Conservation (phyloP, 1,140 invertebrate species). For the Ericerus pela region DNA sequence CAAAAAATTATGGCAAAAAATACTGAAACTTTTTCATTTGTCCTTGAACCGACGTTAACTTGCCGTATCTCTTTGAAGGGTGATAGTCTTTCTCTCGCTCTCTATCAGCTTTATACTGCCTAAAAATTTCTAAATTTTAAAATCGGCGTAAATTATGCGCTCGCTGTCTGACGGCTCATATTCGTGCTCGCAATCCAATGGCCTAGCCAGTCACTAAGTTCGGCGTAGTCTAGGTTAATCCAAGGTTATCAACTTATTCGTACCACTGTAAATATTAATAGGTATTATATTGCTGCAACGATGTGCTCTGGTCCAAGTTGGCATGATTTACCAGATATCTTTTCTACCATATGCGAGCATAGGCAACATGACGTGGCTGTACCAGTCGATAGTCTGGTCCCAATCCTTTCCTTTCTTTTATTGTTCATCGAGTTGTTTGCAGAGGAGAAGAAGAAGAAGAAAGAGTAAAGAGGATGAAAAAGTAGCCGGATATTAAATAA, state of each 20-base stretch:
- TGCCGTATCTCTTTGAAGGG: neutral
- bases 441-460: too few species aligned
- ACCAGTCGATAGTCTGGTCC: too few species aligned
- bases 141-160: neutral
- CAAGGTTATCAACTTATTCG: slow-evolving; percentile 7
- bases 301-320: neutral
- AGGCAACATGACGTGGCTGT: too few species aligned
- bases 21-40: neutral
- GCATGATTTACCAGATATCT: neutral
- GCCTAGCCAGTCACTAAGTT: slow-evolving; percentile 3
- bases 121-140: neutral
- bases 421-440: too few species aligned
- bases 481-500: slow-evolving; percentile 5
- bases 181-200: neutral
- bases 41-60: too few species aligned
- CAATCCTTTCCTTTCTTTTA: neutral
- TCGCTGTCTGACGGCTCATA: neutral
- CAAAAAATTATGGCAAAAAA: neutral
- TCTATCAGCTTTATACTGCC: neutral
- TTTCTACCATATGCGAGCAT: too few species aligned
- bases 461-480: neutral
- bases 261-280: slow-evolving; percentile 4
- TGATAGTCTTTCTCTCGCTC: neutral
- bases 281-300: neutral
- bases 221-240: slow-evolving; percentile 9